These are phyloP conservation scores for Epinephelus lanceolatus DNA, from an alignment of 2,113 vertebrate genomes.

Conservation along the genomic window DNA sequence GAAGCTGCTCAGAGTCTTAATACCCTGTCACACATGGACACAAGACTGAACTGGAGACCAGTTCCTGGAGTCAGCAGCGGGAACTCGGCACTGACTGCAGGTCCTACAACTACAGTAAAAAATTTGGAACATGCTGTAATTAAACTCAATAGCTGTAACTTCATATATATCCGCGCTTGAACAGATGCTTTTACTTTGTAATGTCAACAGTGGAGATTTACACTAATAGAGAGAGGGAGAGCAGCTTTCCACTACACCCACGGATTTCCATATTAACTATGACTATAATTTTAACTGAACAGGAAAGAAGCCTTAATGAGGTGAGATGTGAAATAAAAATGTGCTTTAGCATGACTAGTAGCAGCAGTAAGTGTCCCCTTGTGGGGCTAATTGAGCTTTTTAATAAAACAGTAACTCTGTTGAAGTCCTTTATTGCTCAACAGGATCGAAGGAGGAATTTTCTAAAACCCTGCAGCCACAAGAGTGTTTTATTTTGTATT, in stretches of 20 bases:
- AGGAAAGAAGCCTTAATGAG: constrained; percentile 55
- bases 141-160: not conserved
- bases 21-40: constrained; percentile 16
- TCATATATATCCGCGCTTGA: not conserved
- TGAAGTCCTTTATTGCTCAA: constrained; percentile 31
- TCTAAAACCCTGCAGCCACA: not conserved
- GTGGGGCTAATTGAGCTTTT: constrained; percentile 43
- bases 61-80: not conserved
- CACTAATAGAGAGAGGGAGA: not conserved
- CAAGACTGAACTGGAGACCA: constrained; percentile 19
- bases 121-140: not conserved
- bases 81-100: not conserved
- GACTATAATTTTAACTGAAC: constrained; percentile 21
- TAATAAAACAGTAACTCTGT: constrained; percentile 41
- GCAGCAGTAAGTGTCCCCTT: constrained; percentile 41
- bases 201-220: not conserved
- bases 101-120: not conserved
- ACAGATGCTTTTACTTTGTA: not conserved
- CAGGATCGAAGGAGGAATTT: constrained; percentile 16
- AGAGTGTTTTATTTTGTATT: not conserved
- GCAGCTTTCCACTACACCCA: constrained; percentile 10
- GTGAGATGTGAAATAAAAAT: constrained; percentile 39
- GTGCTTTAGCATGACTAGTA: constrained; percentile 39
- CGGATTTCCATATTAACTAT: constrained; percentile 46
- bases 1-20: constrained; percentile 41